phyloP scores from a whole-genome alignment of 2,113 vertebrate species.

The Taxidea taxus region DNA sequence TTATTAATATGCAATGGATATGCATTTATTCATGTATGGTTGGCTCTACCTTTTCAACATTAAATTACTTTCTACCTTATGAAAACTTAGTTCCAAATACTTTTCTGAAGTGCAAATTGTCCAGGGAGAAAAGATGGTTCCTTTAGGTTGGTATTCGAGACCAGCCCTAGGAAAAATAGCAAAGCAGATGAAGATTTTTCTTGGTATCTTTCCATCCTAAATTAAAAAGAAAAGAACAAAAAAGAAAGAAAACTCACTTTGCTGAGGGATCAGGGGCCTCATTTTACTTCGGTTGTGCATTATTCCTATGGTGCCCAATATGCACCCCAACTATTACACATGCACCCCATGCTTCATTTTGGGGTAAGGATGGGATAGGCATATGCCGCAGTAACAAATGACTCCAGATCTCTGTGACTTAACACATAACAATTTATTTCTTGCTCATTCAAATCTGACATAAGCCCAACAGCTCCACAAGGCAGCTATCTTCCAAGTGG shows the following conservation, averaged over 20 bases:
- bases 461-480: background rate
- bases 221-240: conserved; percentile 37
- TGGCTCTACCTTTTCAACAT: conserved; percentile 72
- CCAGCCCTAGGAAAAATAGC: conserved; percentile 64
- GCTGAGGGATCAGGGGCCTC: background rate
- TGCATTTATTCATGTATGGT: conserved; percentile 77
- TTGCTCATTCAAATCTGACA: background rate
- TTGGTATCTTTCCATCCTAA: conserved; percentile 36
- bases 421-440: background rate
- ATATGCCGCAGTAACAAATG: background rate
- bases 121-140: conserved; percentile 65
- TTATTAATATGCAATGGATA: conserved; percentile 78
- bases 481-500: background rate
- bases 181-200: conserved; percentile 27
- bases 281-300: background rate
- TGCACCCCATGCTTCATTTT: background rate
- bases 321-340: background rate
- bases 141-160: conserved; percentile 43
- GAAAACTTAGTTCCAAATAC: conserved; percentile 74
- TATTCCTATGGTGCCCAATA: background rate
- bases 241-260: background rate
- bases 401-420: background rate
- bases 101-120: conserved; percentile 78
- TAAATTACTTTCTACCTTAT: conserved; percentile 76
- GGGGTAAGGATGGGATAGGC: background rate